Percentiles rank a stretch among this genome's conserved stretches.
These are phyloP conservation scores for Lepidochrysops patricia DNA, from an alignment of 2,888 invertebrate genomes.

Conservation along the genomic window DNA sequence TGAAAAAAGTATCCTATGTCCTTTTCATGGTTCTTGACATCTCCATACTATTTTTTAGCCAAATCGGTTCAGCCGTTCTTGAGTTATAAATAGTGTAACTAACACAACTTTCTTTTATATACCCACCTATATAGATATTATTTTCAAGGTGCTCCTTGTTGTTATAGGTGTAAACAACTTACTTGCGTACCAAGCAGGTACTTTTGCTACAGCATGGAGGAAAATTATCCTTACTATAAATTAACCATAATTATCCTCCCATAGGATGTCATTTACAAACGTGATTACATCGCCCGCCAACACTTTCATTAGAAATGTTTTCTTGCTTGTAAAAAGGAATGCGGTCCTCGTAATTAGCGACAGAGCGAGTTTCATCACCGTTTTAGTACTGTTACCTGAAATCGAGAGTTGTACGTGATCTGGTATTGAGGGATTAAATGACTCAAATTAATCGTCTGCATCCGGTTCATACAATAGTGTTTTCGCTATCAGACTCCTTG, in stretches of 20 bases:
- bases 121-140: too few relatives aligned
- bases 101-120: too few relatives aligned
- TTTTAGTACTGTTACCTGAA: slow-evolving; percentile 35
- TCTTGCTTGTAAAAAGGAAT: slow-evolving; percentile 30
- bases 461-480: too few relatives aligned
- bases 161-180: too few relatives aligned
- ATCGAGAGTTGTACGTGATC: slow-evolving; percentile 33
- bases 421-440: not conserved
- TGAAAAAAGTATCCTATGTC: too few relatives aligned
- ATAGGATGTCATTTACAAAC: slow-evolving; percentile 24
- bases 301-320: slow-evolving; percentile 43
- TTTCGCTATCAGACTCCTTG: too few relatives aligned
- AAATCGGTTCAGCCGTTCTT: too few relatives aligned
- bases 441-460: not conserved
- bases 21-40: too few relatives aligned
- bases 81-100: too few relatives aligned
- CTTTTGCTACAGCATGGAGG: not conserved
- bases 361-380: slow-evolving; percentile 37
- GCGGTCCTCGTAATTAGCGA: slow-evolving; percentile 42
- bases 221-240: not conserved
- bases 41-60: too few relatives aligned
- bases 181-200: too few relatives aligned
- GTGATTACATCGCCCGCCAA: slow-evolving; percentile 28
- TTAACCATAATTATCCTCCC: not conserved
- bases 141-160: too few relatives aligned